Evolutionary conservation across 1,140 invertebrate species (phyloP).

Genomic region (Epicauta chinensis): DNA sequence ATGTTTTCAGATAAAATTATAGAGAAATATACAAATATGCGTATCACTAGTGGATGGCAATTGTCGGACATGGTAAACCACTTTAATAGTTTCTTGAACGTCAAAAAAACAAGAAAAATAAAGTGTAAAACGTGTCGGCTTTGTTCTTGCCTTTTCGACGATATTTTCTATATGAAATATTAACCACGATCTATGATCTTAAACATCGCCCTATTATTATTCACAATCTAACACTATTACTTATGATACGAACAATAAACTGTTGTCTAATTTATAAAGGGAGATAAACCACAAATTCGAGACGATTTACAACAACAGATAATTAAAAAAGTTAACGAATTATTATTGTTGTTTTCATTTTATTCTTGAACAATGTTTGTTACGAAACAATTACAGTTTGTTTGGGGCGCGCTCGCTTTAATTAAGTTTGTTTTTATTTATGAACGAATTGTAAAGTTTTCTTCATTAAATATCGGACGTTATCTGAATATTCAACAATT

Average conservation of each 20-base stretch:
- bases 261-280: neutral
- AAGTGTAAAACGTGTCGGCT: conserved; percentile 9
- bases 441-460: too few relatives aligned
- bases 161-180: conserved; percentile 10
- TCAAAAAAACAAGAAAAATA: conserved; percentile 7
- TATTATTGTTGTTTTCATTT: neutral
- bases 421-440: too few relatives aligned
- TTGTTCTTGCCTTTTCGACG: conserved; percentile 9
- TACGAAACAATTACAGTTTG: neutral
- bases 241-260: too few relatives aligned
- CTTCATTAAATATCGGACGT: too few relatives aligned
- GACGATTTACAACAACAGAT: neutral
- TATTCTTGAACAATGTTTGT: neutral
- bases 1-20: too few relatives aligned
- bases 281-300: neutral
- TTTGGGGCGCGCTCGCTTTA: neutral
- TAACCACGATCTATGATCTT: conserved; percentile 1
- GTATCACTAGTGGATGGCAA: neutral
- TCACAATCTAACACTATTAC: too few relatives aligned
- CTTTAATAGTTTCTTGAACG: too few relatives aligned
- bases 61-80: conserved; percentile 13
- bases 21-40: too few relatives aligned
- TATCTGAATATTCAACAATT: too few relatives aligned
- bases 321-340: neutral
- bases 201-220: too few relatives aligned